Evolutionary conservation across 2,888 invertebrate species (phyloP).

Genomic region (Callyntrura guangdongensis): DNA sequence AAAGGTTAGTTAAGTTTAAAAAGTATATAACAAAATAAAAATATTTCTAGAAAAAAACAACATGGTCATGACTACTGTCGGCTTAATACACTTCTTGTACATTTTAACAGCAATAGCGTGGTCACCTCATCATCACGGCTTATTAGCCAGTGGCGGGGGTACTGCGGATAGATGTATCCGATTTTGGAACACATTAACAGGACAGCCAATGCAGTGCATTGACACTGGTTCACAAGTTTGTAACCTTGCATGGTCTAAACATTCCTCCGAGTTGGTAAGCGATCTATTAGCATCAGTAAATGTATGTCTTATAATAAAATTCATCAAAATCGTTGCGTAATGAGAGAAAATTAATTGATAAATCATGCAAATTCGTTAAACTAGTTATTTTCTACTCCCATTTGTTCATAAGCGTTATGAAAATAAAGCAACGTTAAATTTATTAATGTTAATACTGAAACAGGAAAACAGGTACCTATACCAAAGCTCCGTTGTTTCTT

Average conservation of each 20-base stretch:
- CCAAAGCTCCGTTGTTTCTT: too few relatives aligned
- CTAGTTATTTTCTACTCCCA: slow-evolving; percentile 41
- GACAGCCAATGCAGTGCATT: slow-evolving; percentile 99
- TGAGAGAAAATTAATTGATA: too few relatives aligned
- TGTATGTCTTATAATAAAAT: slow-evolving; percentile 16
- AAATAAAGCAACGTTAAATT: slow-evolving; percentile 52
- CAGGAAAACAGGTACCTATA: neutral
- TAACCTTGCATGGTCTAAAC: slow-evolving; percentile 99
- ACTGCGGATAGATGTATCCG: slow-evolving; percentile 97
- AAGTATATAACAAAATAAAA: neutral
- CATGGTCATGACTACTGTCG: neutral
- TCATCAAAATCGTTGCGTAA: too few relatives aligned
- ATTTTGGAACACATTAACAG: slow-evolving; percentile 99
- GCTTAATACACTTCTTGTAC: neutral
- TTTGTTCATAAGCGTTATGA: slow-evolving; percentile 46
- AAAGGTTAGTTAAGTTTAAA: slow-evolving; percentile 87
- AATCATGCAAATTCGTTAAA: slow-evolving; percentile 31
- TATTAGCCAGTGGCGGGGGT: slow-evolving; percentile 99
- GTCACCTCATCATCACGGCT: slow-evolving; percentile 99
- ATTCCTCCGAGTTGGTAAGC: slow-evolving; percentile 96
- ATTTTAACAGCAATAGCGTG: slow-evolving; percentile 93
- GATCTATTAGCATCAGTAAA: neutral
- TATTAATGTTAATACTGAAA: slow-evolving; percentile 1
- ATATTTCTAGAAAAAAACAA: neutral
- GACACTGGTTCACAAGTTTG: slow-evolving; percentile 99